Percentiles rank a stretch among this genome's conserved stretches.
Evolutionary conservation across 2,888 invertebrate genomes (phyloP).

Genomic region (Sphaeridia pumilis): DNA sequence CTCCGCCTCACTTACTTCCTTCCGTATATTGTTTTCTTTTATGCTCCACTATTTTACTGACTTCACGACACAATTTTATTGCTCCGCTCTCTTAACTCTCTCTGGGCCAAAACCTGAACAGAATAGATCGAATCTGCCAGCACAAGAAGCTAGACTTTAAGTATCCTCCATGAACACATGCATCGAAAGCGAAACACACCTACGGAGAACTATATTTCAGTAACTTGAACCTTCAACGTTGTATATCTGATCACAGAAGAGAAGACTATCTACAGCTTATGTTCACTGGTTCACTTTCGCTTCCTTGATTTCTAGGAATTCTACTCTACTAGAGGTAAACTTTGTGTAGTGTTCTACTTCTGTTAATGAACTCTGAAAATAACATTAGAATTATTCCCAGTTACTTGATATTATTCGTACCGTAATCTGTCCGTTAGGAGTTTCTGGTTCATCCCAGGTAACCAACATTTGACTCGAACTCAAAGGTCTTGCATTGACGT

Average conservation of each 20-base stretch:
- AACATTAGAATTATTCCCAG: neutral
- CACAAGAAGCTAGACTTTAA: too few relatives aligned
- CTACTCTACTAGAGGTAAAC: too few relatives aligned
- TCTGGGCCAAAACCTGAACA: too few relatives aligned
- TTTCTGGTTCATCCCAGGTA: conserved; percentile 96
- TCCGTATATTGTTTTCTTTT: neutral
- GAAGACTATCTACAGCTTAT: neutral
- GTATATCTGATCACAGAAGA: neutral
- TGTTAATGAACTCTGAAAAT: neutral
- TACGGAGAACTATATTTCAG: neutral
- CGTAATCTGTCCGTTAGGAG: conserved; percentile 93
- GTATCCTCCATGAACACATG: too few relatives aligned
- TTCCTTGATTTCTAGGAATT: too few relatives aligned
- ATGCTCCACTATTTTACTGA: neutral
- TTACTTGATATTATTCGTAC: conserved; percentile 57
- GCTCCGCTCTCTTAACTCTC: neutral
- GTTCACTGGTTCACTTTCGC: too few relatives aligned
- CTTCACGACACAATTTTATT: neutral
- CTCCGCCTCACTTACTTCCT: too few relatives aligned
- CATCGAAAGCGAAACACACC: too few relatives aligned
- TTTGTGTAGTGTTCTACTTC: too few relatives aligned
- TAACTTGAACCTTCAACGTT: neutral
- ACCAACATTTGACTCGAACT: conserved; percentile 94
- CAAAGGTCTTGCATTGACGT: conserved; percentile 84
- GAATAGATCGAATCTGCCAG: too few relatives aligned